These are phyloP conservation scores for Meriones unguiculatus DNA, from an alignment of 2,113 vertebrate genomes.

Conservation along the genomic window DNA sequence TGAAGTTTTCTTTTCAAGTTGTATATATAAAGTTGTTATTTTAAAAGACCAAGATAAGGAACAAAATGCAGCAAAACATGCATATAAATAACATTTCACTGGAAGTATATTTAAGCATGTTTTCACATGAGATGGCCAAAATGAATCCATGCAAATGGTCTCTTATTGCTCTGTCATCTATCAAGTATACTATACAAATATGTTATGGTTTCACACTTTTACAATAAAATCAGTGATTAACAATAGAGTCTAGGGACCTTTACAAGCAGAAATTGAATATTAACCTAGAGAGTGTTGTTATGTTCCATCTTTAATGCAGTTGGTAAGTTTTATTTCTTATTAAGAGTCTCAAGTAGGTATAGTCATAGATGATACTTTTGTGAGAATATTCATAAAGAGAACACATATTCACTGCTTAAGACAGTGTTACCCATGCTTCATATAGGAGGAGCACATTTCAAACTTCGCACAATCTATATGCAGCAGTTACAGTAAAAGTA, in stretches of 20 bases:
- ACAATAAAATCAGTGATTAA: not conserved
- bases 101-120: not conserved
- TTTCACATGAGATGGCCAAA: constrained; percentile 15
- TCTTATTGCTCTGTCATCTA: not conserved
- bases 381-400: not conserved
- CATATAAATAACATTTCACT: not conserved
- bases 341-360: not conserved
- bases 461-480: not conserved
- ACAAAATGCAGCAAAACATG: not conserved
- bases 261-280: not conserved
- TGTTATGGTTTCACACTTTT: not conserved
- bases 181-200: not conserved
- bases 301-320: not conserved
- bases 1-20: not conserved
- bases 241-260: not conserved
- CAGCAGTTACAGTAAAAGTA: not conserved
- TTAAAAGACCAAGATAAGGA: not conserved
- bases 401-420: not conserved
- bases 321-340: not conserved
- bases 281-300: not conserved
- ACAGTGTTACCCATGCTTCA: not conserved
- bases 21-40: not conserved
- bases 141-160: not conserved
- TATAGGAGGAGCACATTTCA: not conserved
- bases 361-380: not conserved